These are phyloP conservation scores for Hemistola chrysoprasaria DNA, from an alignment of 2,888 invertebrate genomes.

Conservation along the genomic window DNA sequence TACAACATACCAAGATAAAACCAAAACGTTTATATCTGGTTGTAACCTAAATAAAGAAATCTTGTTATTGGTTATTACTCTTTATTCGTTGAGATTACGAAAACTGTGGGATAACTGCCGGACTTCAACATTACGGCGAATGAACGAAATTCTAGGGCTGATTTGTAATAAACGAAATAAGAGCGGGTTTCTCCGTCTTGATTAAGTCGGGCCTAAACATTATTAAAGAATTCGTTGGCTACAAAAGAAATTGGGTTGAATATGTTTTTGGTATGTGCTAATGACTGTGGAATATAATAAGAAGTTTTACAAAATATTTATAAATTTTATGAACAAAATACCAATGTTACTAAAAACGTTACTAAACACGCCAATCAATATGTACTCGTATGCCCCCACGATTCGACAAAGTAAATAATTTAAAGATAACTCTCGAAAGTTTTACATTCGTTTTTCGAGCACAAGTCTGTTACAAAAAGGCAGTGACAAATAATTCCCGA, in stretches of 20 bases:
- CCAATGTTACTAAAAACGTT: no score
- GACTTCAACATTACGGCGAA: conserved; percentile 20
- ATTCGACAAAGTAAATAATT: no score
- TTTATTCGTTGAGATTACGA: conserved; percentile 16
- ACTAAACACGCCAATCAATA: no score
- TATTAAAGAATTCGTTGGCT: conserved; percentile 5
- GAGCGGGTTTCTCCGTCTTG: conserved; percentile 11
- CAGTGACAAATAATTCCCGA: conserved; percentile 3
- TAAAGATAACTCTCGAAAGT: no score
- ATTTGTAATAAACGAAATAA: conserved; percentile 21
- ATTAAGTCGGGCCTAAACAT: conserved; percentile 18
- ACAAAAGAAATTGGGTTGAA: conserved; percentile 8
- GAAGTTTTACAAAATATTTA: no score
- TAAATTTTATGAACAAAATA: no score
- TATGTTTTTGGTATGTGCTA: not conserved
- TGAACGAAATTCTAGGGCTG: conserved; percentile 17
- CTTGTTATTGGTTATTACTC: conserved; percentile 7
- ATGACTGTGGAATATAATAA: not conserved
- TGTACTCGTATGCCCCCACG: no score
- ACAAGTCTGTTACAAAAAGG: not conserved
- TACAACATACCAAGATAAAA: no score
- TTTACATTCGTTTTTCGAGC: not conserved
- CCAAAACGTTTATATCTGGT: no score
- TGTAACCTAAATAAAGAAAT: conserved; percentile 1
- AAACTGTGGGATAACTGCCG: conserved; percentile 13